A percentile compares a stretch with the other conserved stretches of the same genome.
These are phyloP conservation scores for Dicranocentrus wangi DNA, from an alignment of 2,888 invertebrate genomes.

Conservation along the genomic window DNA sequence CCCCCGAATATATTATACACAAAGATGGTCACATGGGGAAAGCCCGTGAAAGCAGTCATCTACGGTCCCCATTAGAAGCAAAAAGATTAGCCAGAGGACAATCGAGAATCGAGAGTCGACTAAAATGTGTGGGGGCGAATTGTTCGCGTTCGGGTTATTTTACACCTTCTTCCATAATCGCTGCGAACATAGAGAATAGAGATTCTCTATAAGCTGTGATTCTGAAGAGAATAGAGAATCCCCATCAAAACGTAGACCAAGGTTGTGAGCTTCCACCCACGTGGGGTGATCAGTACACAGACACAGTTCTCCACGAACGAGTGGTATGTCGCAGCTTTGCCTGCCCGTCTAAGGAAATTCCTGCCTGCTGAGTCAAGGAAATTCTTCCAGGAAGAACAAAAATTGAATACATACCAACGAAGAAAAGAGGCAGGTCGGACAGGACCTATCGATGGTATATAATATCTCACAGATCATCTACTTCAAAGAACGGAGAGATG, in stretches of 20 bases:
- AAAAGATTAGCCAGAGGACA: constrained; percentile 62
- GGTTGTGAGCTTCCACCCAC: constrained; percentile 54
- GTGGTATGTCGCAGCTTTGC: constrained; percentile 51
- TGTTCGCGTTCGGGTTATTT: constrained; percentile 39
- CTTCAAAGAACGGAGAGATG: too few species aligned
- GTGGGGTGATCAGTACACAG: constrained; percentile 54
- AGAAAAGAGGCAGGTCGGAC: too few species aligned
- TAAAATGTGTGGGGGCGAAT: constrained; percentile 14
- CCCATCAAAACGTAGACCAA: not conserved
- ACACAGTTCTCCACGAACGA: constrained; percentile 66
- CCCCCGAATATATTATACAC: constrained; percentile 67
- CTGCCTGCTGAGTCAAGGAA: too few species aligned
- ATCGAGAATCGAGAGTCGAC: constrained; percentile 50
- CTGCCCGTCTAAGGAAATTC: too few species aligned
- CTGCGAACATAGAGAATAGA: constrained; percentile 58
- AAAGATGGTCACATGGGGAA: constrained; percentile 61
- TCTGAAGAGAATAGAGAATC: constrained; percentile 32
- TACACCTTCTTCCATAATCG: constrained; percentile 63
- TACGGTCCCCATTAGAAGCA: constrained; percentile 62
- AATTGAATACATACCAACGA: too few species aligned
- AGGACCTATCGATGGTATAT: too few species aligned
- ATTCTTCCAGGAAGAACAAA: too few species aligned
- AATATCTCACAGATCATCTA: too few species aligned
- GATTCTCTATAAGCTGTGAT: constrained; percentile 42
- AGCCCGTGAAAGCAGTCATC: constrained; percentile 65